These are phyloP conservation scores for Eilema caniola DNA, from an alignment of 2,888 invertebrate species.

Conservation along the genomic window DNA sequence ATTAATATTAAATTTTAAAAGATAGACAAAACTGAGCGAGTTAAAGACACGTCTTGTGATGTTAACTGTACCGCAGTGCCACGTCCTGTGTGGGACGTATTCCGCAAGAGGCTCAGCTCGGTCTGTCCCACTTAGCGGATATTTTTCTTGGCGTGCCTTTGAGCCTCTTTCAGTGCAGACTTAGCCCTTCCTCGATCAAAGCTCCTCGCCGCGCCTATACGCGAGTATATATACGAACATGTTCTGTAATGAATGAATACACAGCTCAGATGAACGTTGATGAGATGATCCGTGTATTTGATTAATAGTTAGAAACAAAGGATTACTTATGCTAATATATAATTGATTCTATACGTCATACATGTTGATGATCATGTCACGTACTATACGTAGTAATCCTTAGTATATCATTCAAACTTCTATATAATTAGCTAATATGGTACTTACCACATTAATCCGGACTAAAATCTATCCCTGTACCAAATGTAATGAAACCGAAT, in stretches of 20 bases:
- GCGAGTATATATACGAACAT: background rate
- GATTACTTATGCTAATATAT: background rate
- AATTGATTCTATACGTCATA: background rate
- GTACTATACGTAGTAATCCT: too few species aligned
- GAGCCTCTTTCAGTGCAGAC: constrained; percentile 17
- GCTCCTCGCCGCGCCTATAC: background rate
- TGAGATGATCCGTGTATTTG: constrained; percentile 2
- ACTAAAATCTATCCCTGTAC: too few species aligned
- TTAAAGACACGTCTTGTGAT: background rate
- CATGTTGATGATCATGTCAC: too few species aligned
- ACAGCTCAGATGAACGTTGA: constrained; percentile 3
- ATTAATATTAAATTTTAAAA: background rate
- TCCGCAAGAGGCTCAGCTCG: constrained; percentile 8
- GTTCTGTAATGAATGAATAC: constrained; percentile 7
- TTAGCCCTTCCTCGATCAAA: constrained; percentile 16
- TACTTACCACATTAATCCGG: too few species aligned
- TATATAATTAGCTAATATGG: too few species aligned
- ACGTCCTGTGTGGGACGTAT: background rate
- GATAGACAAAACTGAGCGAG: background rate
- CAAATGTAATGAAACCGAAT: too few species aligned
- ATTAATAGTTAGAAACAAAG: constrained; percentile 6
- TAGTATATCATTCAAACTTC: too few species aligned
- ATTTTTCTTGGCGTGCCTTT: constrained; percentile 22
- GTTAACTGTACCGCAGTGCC: constrained; percentile 13
- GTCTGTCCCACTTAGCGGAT: constrained; percentile 24